Evolutionary conservation across 2,797 vertebrate species (phyloP), one percentile per base, ranked within the genome.

Genomic region (Aphelocoma californica): DNA sequence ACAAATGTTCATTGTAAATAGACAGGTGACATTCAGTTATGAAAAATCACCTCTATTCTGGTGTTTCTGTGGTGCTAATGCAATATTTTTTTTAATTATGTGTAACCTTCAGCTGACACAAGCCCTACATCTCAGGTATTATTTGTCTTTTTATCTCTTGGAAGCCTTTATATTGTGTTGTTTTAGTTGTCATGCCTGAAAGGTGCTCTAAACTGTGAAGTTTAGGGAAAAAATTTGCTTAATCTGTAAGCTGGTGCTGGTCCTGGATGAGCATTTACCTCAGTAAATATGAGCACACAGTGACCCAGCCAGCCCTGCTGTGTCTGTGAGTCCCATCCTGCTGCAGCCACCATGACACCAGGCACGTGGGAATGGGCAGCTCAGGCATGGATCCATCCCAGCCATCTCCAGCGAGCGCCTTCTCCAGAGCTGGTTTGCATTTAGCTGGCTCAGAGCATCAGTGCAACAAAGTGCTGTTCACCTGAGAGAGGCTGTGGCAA

Each of bases 381-480:
- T 54, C 25, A 19, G 53, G 21, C 64, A 17, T 15, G 26, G 38
- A 34, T 38, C 19, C 21, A 12, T 66, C 84, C 40, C 2, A 2
- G 7, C 17, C 3, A 1, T 14, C 25, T 61, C 51, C 86, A 31
- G 19, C 0, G 0, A 51, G 7, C 0, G 0, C 9, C 51, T 69
- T 7, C 38, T 20, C 29, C 40, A 14, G 61, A 44, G 57, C 21
- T 64, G 36, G 9, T 36, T 47, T 86, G 53, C 14, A 2, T 44
- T 73, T 12, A 17, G 10, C 18, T 66, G n/a, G 2, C 70, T 78
- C 40, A 32, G 40, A 81, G 26, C 53, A 56, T 24, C 42, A 12
- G 8, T 15, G 31, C 34, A 36, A 18, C 10, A 4, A 51, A 29
- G 26, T 7, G 45, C 10, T 29, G 10, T 2, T 70, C 58, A n/a